A percentile compares a stretch with the other conserved stretches of the same genome.
These are phyloP conservation scores for Drosophila picticornis DNA, from an alignment of 2,888 invertebrate genomes.

Conservation along the genomic window DNA sequence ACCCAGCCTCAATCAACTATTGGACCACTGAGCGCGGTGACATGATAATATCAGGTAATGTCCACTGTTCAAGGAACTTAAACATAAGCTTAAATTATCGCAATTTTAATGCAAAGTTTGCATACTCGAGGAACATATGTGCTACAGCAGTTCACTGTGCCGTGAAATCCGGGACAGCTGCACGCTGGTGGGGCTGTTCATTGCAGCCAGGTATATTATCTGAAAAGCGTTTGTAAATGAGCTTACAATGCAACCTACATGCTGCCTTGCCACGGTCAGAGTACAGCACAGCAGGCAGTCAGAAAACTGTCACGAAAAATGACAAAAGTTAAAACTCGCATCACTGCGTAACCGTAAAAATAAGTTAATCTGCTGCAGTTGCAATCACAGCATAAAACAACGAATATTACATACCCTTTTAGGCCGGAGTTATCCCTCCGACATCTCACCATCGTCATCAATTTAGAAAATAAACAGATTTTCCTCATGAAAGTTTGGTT, in stretches of 20 bases:
- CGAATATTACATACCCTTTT: not conserved
- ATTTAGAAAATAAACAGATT: not conserved
- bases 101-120: constrained; percentile 7
- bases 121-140: constrained; percentile 8
- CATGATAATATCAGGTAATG: constrained; percentile 96
- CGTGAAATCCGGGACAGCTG: not conserved
- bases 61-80: constrained; percentile 11
- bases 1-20: constrained; percentile 96
- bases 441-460: not conserved
- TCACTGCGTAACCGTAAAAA: constrained; percentile 48
- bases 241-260: constrained; percentile 75
- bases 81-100: constrained; percentile 17
- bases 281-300: constrained; percentile 23
- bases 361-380: constrained; percentile 45
- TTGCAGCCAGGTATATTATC: constrained; percentile 54
- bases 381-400: constrained; percentile 17
- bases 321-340: constrained; percentile 48
- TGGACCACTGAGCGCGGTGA: constrained; percentile 96
- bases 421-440: not conserved
- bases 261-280: constrained; percentile 26
- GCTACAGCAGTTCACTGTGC: not conserved
- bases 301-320: constrained; percentile 52
- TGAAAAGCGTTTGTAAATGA: constrained; percentile 64
- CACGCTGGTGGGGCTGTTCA: constrained; percentile 3
- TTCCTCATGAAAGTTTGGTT: not conserved